Evolutionary conservation across 2,888 invertebrate species (phyloP).

Genomic region (Eumacrocentrus americanus): DNA sequence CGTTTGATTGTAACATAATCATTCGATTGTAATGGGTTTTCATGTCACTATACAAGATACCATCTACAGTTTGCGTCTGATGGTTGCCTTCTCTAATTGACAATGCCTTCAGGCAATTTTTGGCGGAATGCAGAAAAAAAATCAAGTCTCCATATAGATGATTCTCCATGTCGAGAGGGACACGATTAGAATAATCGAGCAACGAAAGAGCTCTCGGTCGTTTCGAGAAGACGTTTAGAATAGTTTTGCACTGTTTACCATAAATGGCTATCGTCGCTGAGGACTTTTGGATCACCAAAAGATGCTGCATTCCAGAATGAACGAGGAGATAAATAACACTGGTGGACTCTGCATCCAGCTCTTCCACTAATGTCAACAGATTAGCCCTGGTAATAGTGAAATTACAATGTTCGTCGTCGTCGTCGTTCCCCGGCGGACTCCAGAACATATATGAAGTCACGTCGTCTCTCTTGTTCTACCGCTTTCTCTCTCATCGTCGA

Average conservation of each 20-base stretch:
- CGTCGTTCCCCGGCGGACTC: constrained; percentile 24
- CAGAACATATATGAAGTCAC: not conserved
- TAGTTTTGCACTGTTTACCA: constrained; percentile 57
- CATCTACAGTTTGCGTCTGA: no score
- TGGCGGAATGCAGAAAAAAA: not conserved
- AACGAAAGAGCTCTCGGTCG: constrained; percentile 15
- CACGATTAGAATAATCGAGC: constrained; percentile 53
- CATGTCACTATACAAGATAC: not conserved
- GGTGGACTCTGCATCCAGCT: constrained; percentile 18
- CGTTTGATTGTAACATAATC: not conserved
- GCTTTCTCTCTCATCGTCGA: constrained; percentile 23
- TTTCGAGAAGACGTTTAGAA: constrained; percentile 34
- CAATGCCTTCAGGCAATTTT: not conserved
- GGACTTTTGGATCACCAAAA: constrained; percentile 7
- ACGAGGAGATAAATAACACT: constrained; percentile 35
- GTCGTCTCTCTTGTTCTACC: constrained; percentile 6
- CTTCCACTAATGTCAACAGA: constrained; percentile 60
- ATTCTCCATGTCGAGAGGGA: constrained; percentile 35
- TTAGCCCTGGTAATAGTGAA: constrained; percentile 59
- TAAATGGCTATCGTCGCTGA: constrained; percentile 47
- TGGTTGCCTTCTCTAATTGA: not conserved
- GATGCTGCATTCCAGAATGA: constrained; percentile 38
- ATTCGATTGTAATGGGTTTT: not conserved
- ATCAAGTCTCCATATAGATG: not conserved
- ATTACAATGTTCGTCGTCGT: constrained; percentile 57